Evolutionary conservation across 2,113 vertebrate species (phyloP), one percentile per base, ranked within the genome.

Genomic region (Pangasianodon hypophthalmus): DNA sequence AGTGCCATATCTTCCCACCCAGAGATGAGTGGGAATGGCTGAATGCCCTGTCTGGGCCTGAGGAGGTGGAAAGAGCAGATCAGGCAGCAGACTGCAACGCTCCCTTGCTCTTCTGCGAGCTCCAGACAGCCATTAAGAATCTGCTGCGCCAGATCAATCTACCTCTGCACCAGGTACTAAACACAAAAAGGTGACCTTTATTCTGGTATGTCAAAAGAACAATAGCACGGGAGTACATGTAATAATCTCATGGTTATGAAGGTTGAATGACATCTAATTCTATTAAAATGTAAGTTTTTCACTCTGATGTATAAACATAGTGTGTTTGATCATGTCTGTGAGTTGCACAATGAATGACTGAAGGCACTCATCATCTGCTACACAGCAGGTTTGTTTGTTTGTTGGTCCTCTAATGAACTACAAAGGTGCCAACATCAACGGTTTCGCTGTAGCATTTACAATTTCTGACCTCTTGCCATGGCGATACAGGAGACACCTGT

Each of bases 11-110:
- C 84, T 91, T 93, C 94, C 92, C 95, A 44, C 86, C 94, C 96
- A 99, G 98, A 96, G 97, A 99, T 93, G 98, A 99, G 94, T 99
- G 98, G 98, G 98, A 98, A 94, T 98, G 98, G 98, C 96, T 99
- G 95, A 98, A 98, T 96, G 97, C 92, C 58, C 95, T 98, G 93
- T 96, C 97, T 92, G 96, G 96, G 87, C 95, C 95, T 14, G 96
- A 96, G 90, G 96, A 97, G 73, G 91, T 95, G 93, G 97, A 97
- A 94, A 96, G 93, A 95, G 95, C 95, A 93, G 97, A 96, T 95
- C 96, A 96, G 91, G 92, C 91, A 89, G 87, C 95, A 84, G 97
- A 96, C 92, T 96, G 96, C 95, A 95, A 97, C 93, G 91, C 96
- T 95, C 97, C 96, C 89, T 96, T 97, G 94, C 96, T 99, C 93